phyloP scores from a whole-genome alignment of 2,797 vertebrate genomes.

The Pempheris klunzingeri region DNA sequence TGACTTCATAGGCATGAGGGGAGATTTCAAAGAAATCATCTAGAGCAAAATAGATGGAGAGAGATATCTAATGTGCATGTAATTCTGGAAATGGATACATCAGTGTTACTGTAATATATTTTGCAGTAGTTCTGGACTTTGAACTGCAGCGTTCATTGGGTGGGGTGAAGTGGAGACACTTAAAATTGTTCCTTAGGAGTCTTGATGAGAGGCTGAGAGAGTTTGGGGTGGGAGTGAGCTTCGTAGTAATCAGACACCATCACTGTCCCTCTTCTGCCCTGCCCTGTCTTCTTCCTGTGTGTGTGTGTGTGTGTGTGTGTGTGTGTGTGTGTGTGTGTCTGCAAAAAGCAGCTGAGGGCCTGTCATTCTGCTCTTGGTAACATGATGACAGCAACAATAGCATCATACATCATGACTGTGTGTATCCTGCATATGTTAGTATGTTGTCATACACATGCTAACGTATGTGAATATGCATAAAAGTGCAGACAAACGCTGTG shows the following conservation, averaged over 20 bases:
- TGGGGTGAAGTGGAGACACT: constrained; percentile 35
- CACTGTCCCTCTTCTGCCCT: constrained; percentile 27
- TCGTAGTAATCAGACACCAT: constrained; percentile 56
- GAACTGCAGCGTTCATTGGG: constrained; percentile 31
- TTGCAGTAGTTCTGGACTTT: constrained; percentile 9
- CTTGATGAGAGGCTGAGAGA: constrained; percentile 56
- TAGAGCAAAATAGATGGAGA: not conserved
- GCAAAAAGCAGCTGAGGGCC: constrained; percentile 53
- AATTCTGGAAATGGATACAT: not conserved
- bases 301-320: constrained; percentile 23
- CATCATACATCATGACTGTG: constrained; percentile 1
- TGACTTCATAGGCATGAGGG: constrained; percentile 15
- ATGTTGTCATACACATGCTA: no score
- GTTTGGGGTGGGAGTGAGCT: constrained; percentile 43
- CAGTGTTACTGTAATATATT: not conserved
- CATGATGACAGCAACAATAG: constrained; percentile 22
- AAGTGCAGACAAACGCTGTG: constrained; percentile 2
- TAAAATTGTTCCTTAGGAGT: constrained; percentile 35
- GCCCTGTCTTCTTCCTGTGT: constrained; percentile 34
- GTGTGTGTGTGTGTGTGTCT: constrained; percentile 9
- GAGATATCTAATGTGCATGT: constrained; percentile 2
- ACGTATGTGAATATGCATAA: no score
- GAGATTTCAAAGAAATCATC: constrained; percentile 15
- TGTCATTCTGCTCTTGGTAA: constrained; percentile 34
- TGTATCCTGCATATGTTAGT: not conserved